phyloP scores from a whole-genome alignment of 2,888 invertebrate genomes.

The Phytoseiulus persimilis region DNA sequence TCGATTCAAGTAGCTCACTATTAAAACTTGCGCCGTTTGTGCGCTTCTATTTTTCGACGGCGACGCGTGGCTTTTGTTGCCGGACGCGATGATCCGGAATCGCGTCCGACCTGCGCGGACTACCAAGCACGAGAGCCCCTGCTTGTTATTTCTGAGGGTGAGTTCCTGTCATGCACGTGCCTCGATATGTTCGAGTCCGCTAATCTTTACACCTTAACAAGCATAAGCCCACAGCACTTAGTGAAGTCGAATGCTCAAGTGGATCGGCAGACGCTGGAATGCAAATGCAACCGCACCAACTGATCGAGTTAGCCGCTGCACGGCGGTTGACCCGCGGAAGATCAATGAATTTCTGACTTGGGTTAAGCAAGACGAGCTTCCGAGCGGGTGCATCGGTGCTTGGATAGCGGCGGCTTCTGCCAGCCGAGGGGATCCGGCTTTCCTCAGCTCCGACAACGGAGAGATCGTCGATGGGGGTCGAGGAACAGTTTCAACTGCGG shows the following conservation, averaged over 20 bases:
- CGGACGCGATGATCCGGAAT: not conserved
- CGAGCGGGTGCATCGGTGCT: not conserved
- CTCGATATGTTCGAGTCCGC: not conserved
- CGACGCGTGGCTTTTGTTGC: not conserved
- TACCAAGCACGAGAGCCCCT: not conserved
- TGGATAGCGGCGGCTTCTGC: not conserved
- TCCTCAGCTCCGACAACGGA: not conserved
- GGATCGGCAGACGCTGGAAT: not conserved
- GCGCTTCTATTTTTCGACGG: not conserved
- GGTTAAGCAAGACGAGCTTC: not conserved
- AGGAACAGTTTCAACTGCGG: too few species aligned
- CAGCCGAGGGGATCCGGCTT: not conserved
- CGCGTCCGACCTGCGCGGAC: not conserved
- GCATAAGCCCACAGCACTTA: not conserved
- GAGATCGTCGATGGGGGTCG: not conserved
- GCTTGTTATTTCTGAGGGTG: not conserved
- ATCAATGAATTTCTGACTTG: slow-evolving; percentile 5
- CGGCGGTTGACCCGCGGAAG: not conserved
- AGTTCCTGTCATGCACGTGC: not conserved
- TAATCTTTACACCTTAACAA: not conserved
- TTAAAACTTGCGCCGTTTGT: not conserved
- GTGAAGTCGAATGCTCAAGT: not conserved
- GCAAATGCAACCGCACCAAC: not conserved
- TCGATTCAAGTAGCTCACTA: not conserved
- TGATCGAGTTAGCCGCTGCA: not conserved